Conservation (phyloP, 2,113 vertebrate species). For the Sceloporus tristichus region DNA sequence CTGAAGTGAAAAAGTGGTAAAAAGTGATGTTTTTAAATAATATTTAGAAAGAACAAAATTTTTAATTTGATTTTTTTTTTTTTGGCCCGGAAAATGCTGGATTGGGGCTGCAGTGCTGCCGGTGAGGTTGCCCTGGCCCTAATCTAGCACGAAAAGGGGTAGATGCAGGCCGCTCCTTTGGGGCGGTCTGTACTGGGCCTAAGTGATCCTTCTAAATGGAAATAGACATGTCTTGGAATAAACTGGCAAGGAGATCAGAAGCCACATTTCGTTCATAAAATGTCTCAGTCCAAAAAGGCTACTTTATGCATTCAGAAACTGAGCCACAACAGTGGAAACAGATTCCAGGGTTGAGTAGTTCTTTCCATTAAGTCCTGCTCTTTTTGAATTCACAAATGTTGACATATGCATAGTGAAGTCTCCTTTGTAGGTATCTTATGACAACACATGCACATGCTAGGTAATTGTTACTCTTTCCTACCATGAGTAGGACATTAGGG, state of each 20-base stretch:
- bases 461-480: constrained; percentile 13
- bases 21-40: no score
- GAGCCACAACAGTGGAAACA: background rate
- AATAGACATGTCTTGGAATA: background rate
- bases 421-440: constrained; percentile 12
- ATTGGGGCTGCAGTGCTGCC: no score
- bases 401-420: background rate
- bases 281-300: background rate
- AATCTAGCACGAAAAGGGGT: no score
- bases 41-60: no score
- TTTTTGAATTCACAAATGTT: constrained; percentile 30
- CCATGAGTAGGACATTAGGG: background rate
- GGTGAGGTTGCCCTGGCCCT: no score
- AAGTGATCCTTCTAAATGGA: background rate
- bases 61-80: no score
- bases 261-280: background rate
- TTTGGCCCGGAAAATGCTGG: no score
- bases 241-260: no score
- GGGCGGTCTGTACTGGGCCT: no score
- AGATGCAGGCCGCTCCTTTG: no score
- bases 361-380: background rate
- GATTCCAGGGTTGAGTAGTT: background rate
- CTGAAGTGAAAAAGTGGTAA: no score
- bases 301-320: background rate
- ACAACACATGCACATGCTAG: background rate